Conservation (phyloP, 2,888 invertebrate species). For the Mantis religiosa region DNA sequence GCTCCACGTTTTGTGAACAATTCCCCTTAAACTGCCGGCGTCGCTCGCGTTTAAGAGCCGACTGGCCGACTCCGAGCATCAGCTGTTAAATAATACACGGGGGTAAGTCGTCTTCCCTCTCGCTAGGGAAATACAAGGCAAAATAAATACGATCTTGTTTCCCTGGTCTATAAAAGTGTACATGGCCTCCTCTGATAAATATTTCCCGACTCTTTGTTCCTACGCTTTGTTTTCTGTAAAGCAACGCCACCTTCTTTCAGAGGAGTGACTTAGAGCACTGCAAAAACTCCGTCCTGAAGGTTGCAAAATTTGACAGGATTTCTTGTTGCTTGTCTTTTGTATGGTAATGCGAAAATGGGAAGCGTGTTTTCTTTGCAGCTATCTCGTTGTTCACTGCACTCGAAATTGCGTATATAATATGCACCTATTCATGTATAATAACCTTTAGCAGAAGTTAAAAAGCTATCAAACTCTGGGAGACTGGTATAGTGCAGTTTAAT, state of each 20-base stretch:
- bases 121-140: conserved; percentile 26
- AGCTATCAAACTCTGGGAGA: too few relatives aligned
- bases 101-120: conserved; percentile 19
- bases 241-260: not conserved
- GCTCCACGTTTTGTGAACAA: not conserved
- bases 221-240: not conserved
- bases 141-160: conserved; percentile 3
- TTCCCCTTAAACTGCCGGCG: not conserved
- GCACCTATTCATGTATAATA: too few relatives aligned
- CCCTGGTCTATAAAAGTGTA: not conserved
- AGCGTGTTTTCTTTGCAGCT: too few relatives aligned
- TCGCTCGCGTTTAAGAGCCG: not conserved
- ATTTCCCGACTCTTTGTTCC: not conserved
- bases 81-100: conserved; percentile 22
- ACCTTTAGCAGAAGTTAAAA: too few relatives aligned
- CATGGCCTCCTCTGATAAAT: not conserved
- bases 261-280: not conserved
- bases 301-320: not conserved
- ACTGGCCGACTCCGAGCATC: not conserved
- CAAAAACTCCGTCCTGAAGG: not conserved
- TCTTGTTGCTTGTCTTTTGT: too few relatives aligned
- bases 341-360: too few relatives aligned
- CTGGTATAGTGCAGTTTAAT: too few relatives aligned
- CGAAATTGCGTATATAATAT: too few relatives aligned
- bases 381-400: too few relatives aligned